These are phyloP conservation scores for Sebastes hopkinsi DNA, from an alignment of 2,797 vertebrate genomes.

Conservation along the genomic window DNA sequence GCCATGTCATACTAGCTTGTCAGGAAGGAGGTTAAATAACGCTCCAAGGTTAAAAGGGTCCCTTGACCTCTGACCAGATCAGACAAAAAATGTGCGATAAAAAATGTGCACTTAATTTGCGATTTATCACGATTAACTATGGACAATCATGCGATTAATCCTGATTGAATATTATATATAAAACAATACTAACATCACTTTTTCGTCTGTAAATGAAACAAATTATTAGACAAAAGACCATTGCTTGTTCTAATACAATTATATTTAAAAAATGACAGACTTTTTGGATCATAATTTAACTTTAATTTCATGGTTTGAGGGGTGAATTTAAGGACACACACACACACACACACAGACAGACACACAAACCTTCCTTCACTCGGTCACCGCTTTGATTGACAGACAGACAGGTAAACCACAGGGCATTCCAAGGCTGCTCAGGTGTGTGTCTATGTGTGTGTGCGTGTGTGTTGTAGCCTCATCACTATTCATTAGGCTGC, in stretches of 20 bases:
- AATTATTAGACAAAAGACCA: background rate
- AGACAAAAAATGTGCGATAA: too few relatives aligned
- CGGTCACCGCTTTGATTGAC: conserved; percentile 78
- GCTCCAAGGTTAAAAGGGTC: too few relatives aligned
- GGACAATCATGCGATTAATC: too few relatives aligned
- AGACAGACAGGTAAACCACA: conserved; percentile 82
- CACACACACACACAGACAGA: background rate
- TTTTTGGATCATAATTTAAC: background rate
- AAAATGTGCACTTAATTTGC: too few relatives aligned
- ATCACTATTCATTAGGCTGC: conserved; percentile 81
- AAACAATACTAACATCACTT: background rate
- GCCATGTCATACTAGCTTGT: too few relatives aligned
- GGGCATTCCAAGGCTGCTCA: conserved; percentile 72
- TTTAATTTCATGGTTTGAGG: conserved; percentile 5
- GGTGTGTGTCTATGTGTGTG: conserved; percentile 39
- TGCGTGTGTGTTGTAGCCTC: conserved; percentile 55
- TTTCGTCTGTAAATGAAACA: background rate
- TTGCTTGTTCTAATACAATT: background rate
- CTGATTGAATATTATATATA: background rate
- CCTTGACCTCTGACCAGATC: too few relatives aligned
- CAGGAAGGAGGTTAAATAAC: too few relatives aligned
- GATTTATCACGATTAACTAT: too few relatives aligned
- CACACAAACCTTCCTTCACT: conserved; percentile 31
- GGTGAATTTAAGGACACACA: conserved; percentile 29
- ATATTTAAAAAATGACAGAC: background rate